Evolutionary conservation across 1,140 invertebrate genomes (phyloP), one percentile per base, ranked within the genome.

Genomic region (Caerostris extrusa): DNA sequence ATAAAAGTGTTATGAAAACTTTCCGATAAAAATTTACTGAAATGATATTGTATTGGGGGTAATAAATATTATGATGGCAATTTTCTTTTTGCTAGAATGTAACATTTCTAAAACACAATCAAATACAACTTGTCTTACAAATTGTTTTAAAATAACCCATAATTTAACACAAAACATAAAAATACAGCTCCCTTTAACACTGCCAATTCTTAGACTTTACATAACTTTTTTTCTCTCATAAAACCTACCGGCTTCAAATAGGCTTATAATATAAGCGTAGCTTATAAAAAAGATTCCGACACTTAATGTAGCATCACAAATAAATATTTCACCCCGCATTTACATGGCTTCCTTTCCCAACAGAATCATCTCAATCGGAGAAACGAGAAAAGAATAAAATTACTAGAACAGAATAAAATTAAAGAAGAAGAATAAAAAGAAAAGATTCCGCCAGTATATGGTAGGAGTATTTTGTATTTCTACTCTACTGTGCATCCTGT

Each of bases 401-500:
- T 34, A 34, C 34, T 34, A 34, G 34, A 34, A 34, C 34, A 34
- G 34, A 34, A 34, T 34, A 34, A 34, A 34, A 34, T 34, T 34
- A 77, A 50, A 34, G 34, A 77, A 7, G 61, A 77, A 53, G 50
- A 77, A 34, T 50, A 77, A 50, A 34, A 12, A 77, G 12, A 77
- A 34, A 34, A 34, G 8, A 77, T 12, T 8, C 14, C 71, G 50
- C 8, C 10, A 12, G 50, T 77, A 53, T 77, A 10, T 34, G 34
- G 34, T 34, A 34, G 71, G 5, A 77, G 61, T 53, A 77, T 77
- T 77, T 77, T 19, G 34, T 77, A 77, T 77, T 77, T 77, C 69
- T 71, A 71, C 69, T 71, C 69, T 19, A 71, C 34, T 71, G 69
- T 50, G 34, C 34, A 77, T 77, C 71, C 71, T 77, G 71, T 77